Conservation (phyloP, 2,113 vertebrate species). For the Psilopsiagon aymara region DNA sequence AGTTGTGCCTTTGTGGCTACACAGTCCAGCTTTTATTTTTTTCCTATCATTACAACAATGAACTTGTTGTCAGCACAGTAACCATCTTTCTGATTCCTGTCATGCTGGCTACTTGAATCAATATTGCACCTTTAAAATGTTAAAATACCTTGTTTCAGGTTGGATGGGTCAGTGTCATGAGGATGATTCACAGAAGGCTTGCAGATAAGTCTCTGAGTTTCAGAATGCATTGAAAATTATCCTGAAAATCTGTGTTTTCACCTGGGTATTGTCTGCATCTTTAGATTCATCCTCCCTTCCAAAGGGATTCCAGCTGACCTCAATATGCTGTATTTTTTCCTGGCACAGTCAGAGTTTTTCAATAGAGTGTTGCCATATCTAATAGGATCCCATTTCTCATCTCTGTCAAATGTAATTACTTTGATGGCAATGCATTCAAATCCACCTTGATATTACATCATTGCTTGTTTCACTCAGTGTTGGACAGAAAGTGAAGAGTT, state of each 20-base stretch:
- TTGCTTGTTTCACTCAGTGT: not conserved
- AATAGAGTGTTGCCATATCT: not conserved
- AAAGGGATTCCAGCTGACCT: conserved; percentile 4
- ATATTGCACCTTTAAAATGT: not conserved
- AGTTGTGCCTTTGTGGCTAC: not conserved
- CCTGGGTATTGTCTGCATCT: not conserved
- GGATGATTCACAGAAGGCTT: not conserved
- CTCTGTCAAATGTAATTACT: conserved; percentile 28
- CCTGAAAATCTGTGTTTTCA: not conserved
- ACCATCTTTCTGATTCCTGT: not conserved
- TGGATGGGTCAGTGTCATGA: not conserved
- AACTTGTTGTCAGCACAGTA: not conserved
- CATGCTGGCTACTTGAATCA: not conserved
- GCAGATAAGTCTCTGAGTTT: not conserved
- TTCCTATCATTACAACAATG: not conserved
- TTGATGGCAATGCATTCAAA: not conserved
- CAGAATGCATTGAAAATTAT: not conserved
- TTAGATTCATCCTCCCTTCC: not conserved
- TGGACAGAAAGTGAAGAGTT: not conserved
- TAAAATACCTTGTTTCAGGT: not conserved
- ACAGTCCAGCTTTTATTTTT: not conserved
- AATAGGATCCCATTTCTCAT: conserved; percentile 13
- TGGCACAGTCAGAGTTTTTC: not conserved
- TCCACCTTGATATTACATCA: not conserved
- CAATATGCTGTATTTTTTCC: not conserved